Evolutionary conservation across 2,888 invertebrate species (phyloP).

Genomic region (Campaea margaritaria): DNA sequence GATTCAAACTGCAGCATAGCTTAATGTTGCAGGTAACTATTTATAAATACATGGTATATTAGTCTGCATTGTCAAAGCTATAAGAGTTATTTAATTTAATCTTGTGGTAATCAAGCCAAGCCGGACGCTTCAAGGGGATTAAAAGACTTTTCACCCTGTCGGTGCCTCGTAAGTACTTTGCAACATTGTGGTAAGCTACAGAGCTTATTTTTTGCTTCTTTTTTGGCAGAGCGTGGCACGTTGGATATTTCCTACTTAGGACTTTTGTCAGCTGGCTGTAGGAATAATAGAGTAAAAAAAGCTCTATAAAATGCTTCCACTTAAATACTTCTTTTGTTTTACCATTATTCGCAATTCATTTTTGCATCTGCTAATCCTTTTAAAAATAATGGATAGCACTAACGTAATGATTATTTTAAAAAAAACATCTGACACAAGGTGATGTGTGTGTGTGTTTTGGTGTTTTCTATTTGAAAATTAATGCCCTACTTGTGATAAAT

Average conservation of each 20-base stretch:
- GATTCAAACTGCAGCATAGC: background rate
- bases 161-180: slow-evolving; percentile 30
- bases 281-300: too few species aligned
- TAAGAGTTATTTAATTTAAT: slow-evolving; percentile 6
- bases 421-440: too few species aligned
- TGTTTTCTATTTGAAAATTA: too few species aligned
- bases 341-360: too few species aligned
- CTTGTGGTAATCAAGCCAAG: slow-evolving; percentile 47
- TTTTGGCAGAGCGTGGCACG: slow-evolving; percentile 22
- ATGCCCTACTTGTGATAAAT: too few species aligned
- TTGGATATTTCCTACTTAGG: slow-evolving; percentile 19
- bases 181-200: slow-evolving; percentile 28
- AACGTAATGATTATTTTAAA: too few species aligned
- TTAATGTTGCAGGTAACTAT: background rate
- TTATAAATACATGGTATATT: slow-evolving; percentile 1
- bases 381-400: too few species aligned
- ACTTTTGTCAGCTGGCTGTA: background rate
- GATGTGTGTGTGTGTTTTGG: too few species aligned
- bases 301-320: too few species aligned
- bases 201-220: slow-evolving; percentile 30
- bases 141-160: slow-evolving; percentile 43
- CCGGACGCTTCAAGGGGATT: slow-evolving; percentile 57
- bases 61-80: background rate
- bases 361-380: too few species aligned
- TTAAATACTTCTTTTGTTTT: too few species aligned